Conservation (phyloP, 2,888 invertebrate species). For the Anthoptus insignis region DNA sequence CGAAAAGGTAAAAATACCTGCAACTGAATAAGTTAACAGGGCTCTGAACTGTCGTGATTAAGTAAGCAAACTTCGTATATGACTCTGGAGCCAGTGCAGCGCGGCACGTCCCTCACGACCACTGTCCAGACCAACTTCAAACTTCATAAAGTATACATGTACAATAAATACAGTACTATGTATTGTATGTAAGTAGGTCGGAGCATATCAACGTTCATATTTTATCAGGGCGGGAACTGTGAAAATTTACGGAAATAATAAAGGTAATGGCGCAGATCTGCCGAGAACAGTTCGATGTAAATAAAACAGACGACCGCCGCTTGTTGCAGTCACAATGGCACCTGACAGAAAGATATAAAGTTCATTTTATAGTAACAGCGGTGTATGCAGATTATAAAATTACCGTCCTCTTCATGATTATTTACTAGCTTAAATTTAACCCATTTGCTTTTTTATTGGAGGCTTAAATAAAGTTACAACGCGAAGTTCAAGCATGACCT, state of each 20-base stretch:
- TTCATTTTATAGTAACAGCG: background rate
- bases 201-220: background rate
- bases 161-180: too few relatives aligned
- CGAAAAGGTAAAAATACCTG: background rate
- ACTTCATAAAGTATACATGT: too few relatives aligned
- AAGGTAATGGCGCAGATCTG: background rate
- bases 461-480: background rate
- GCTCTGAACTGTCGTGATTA: background rate
- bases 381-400: background rate
- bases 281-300: background rate
- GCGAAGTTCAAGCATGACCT: too few relatives aligned
- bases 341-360: background rate
- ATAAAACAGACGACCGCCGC: background rate
- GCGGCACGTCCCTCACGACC: too few relatives aligned
- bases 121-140: too few relatives aligned
- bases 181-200: too few relatives aligned
- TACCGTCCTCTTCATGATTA: background rate
- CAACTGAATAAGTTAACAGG: background rate
- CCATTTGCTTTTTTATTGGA: slow-evolving; percentile 5
- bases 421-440: slow-evolving; percentile 9
- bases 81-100: too few relatives aligned
- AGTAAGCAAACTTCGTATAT: too few relatives aligned
- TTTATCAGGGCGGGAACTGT: background rate
- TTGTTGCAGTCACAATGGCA: background rate
- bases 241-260: background rate